A percentile compares a stretch with the other conserved stretches of the same genome.
Conservation (phyloP, 2,888 invertebrate species). For the Stramonita haemastoma region DNA sequence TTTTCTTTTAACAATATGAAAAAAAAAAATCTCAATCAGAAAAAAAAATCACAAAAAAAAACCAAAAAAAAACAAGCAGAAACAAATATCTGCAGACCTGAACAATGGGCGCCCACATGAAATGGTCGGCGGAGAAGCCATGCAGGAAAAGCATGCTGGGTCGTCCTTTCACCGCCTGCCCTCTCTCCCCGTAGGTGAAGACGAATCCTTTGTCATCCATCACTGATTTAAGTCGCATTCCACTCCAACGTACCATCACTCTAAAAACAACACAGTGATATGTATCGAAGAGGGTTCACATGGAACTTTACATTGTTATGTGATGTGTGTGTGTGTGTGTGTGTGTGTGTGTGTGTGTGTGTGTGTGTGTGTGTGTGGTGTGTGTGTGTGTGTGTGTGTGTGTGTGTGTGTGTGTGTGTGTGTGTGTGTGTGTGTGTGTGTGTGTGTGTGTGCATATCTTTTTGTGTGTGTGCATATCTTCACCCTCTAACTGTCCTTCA, state of each 20-base stretch:
- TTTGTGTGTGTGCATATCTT: too few species aligned
- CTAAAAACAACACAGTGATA: conserved; percentile 33
- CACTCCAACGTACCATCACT: conserved; percentile 63
- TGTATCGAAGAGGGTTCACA: too few species aligned
- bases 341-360: not conserved
- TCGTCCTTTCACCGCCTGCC: conserved; percentile 53
- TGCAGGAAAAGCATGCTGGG: conserved; percentile 67
- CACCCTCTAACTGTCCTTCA: too few species aligned
- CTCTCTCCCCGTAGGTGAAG: conserved; percentile 69
- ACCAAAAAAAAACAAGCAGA: not conserved
- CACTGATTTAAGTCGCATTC: conserved; percentile 64
- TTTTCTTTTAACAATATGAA: too few species aligned
- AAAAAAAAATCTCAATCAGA: too few species aligned
- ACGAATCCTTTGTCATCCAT: conserved; percentile 52
- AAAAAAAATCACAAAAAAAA: too few species aligned
- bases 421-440: conserved; percentile 14
- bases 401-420: conserved; percentile 29
- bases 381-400: not conserved
- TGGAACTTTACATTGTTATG: too few species aligned
- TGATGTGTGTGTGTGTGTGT: too few species aligned
- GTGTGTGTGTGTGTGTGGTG: conserved; percentile 1
- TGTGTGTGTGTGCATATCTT: not conserved
- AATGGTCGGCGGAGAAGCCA: conserved; percentile 71
- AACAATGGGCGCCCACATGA: conserved; percentile 71
- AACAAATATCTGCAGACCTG: conserved; percentile 54